Evolutionary conservation across 2,113 vertebrate species (phyloP).

Genomic region (Myanophis thanlyinensis): DNA sequence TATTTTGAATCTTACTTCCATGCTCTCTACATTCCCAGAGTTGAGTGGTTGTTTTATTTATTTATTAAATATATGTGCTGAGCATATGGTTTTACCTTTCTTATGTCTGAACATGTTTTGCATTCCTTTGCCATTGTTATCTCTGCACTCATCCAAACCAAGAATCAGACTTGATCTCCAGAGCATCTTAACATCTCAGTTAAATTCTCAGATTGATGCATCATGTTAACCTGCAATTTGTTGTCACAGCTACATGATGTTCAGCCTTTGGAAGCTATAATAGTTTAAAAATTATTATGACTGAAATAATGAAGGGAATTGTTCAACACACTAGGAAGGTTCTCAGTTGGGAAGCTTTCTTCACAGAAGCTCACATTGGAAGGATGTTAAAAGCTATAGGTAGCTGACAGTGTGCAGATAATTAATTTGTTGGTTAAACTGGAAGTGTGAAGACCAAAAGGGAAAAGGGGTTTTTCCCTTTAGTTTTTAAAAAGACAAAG

Average conservation of each 20-base stretch:
- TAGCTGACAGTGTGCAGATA: neutral
- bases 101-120: neutral
- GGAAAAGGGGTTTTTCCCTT: no score
- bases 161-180: neutral
- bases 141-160: neutral
- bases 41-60: neutral
- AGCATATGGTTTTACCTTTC: neutral
- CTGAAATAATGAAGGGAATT: neutral
- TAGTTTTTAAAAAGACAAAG: neutral
- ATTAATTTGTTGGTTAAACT: slow-evolving; percentile 8
- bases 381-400: slow-evolving; percentile 7
- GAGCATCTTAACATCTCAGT: neutral
- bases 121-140: neutral
- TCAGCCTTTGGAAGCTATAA: neutral
- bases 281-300: neutral
- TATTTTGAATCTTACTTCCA: neutral
- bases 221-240: neutral
- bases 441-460: neutral
- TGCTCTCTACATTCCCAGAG: neutral
- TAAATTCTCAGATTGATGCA: neutral
- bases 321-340: neutral
- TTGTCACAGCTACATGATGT: neutral
- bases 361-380: neutral
- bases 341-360: neutral
- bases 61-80: neutral